Conservation (phyloP, 1,140 invertebrate genomes). For the Sycophaga agraensis region DNA sequence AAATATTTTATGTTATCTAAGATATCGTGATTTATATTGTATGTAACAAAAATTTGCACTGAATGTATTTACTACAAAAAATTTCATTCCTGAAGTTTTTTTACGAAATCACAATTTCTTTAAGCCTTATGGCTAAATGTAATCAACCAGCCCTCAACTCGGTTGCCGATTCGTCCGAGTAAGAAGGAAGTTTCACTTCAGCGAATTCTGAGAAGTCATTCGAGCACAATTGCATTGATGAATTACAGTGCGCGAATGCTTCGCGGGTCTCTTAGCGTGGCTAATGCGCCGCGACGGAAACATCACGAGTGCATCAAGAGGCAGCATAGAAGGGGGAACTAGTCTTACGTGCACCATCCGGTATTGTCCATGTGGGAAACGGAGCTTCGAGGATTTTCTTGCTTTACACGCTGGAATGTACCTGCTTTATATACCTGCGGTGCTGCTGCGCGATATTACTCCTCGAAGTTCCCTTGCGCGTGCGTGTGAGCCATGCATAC, state of each 20-base stretch:
- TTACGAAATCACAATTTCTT: no score
- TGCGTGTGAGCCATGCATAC: neutral
- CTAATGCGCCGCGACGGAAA: neutral
- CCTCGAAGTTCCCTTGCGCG: neutral
- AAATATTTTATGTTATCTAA: no score
- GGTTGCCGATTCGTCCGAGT: no score
- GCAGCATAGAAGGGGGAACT: neutral
- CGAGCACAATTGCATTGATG: neutral
- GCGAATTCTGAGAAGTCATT: neutral
- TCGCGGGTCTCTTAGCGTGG: neutral
- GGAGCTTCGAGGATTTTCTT: neutral
- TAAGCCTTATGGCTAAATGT: no score
- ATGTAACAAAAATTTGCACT: no score
- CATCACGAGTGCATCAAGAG: no score
- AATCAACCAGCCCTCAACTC: no score
- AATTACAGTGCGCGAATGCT: neutral
- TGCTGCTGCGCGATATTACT: neutral
- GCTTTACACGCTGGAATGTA: neutral
- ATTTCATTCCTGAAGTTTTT: no score
- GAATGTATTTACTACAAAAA: no score
- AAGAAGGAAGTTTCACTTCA: neutral
- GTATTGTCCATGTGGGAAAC: slow-evolving; percentile 7
- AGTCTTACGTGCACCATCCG: no score
- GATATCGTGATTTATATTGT: no score
- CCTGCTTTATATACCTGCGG: slow-evolving; percentile 9